Evolutionary conservation across 2,888 invertebrate genomes (phyloP).

Genomic region (Platycheirus albimanus): DNA sequence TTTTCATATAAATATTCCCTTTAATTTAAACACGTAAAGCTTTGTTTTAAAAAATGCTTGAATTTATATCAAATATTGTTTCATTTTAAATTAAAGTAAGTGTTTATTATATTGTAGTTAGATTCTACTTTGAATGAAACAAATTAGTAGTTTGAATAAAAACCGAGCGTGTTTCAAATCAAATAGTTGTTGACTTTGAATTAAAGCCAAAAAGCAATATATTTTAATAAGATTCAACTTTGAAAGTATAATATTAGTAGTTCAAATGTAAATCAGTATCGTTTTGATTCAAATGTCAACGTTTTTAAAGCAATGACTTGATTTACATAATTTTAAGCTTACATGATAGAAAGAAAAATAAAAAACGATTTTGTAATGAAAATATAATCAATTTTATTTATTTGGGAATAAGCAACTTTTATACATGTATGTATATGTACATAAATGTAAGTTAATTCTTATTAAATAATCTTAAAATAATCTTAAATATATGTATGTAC

Average conservation of each 20-base stretch:
- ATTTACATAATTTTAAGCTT: not conserved
- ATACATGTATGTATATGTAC: too few species aligned
- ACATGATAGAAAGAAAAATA: too few species aligned
- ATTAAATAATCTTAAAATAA: too few species aligned
- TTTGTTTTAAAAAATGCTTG: not conserved
- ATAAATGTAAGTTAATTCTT: too few species aligned
- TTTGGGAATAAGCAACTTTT: too few species aligned
- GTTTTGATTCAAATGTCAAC: not conserved
- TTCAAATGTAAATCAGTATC: not conserved
- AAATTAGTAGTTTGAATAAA: slow-evolving; percentile 1
- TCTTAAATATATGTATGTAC: too few species aligned
- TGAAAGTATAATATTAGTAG: not conserved
- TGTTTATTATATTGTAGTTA: not conserved
- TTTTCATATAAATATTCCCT: not conserved
- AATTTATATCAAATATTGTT: slow-evolving; percentile 2
- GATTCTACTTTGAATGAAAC: not conserved
- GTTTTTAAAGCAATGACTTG: not conserved
- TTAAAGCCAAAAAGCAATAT: not conserved
- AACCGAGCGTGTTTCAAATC: not conserved
- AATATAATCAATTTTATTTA: too few species aligned
- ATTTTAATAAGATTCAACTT: slow-evolving; percentile 1
- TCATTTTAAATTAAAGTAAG: not conserved
- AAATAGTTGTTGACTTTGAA: not conserved
- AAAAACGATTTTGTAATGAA: too few species aligned
- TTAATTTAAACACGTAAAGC: not conserved